Evolutionary conservation across 2,797 vertebrate species (phyloP), one percentile per base, ranked within the genome.

Genomic region (Argya squamiceps): DNA sequence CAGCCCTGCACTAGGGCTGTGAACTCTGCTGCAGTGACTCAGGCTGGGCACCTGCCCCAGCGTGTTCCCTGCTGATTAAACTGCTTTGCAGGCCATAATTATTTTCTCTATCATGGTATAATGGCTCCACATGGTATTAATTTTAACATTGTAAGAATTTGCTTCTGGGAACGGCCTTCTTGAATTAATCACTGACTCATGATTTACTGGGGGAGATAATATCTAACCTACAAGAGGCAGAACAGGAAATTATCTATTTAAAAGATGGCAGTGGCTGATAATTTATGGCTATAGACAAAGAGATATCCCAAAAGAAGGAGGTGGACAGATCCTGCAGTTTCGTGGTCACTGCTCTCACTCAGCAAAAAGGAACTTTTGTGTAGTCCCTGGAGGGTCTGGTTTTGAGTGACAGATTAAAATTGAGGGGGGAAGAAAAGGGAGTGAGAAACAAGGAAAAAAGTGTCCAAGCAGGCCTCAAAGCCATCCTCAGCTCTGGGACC

Each of bases 191-290:
- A 88, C 96, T 94, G 94, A 96, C 94, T 95, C 89, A 76, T 89
- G 92, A 95, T 97, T 97, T 97, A 96, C 93, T 92, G 89, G 64
- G 74, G 79, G 52, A 95, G 90, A 97, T 96, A 93, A 81, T 59
- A 96, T 93, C 84, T 92, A 85, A 94, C 79, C 71, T 91, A 88
- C 87, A 94, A 93, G 95, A 70, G 76, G 92, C 93, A 96, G 95
- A 96, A 95, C 96, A 97, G 97, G 97, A 97, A 97, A 96, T 91
- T 82, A 97, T 96, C 96, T 93, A 94, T 95, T 97, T 93, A 78
- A 86, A 93, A 95, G 96, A 95, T 92, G 93, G 94, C 93, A 88
- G 58, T 15, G 76, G 69, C 47, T 90, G 93, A 95, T 95, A 96
- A 96, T 97, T 95, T 95, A 96, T 91, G 93, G 10, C 84, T 89